phyloP scores from a whole-genome alignment of 2,797 vertebrate genomes.

The Cossypha heuglini region DNA sequence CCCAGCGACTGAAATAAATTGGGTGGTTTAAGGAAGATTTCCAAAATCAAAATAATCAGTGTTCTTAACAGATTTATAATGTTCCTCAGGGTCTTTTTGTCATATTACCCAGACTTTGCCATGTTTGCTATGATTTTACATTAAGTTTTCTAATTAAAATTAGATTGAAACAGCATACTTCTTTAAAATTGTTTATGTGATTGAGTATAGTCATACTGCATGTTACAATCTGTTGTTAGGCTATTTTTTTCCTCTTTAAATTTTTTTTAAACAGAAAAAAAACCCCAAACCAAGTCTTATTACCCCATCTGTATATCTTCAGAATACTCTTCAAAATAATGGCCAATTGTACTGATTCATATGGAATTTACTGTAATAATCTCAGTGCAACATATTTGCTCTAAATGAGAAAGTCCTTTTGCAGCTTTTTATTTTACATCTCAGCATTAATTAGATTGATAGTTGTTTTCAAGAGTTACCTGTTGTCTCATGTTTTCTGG shows the following conservation, averaged over 20 bases:
- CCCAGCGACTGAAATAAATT: constrained; percentile 47
- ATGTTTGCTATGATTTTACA: constrained; percentile 19
- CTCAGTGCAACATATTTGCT: background rate
- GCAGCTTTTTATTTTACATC: background rate
- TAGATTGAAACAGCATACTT: background rate
- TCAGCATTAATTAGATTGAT: background rate
- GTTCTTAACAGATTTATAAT: constrained; percentile 48
- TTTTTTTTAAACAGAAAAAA: background rate
- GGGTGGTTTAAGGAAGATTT: constrained; percentile 51
- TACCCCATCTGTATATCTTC: background rate
- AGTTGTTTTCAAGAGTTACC: constrained; percentile 33
- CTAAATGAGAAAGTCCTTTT: background rate
- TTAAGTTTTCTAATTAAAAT: constrained; percentile 30
- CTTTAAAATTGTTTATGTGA: constrained; percentile 22
- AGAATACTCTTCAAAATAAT: constrained; percentile 39
- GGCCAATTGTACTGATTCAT: constrained; percentile 4
- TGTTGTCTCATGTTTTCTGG: background rate
- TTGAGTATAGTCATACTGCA: constrained; percentile 21
- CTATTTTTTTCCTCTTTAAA: background rate
- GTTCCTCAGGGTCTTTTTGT: constrained; percentile 63
- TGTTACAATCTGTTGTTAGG: background rate
- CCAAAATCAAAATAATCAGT: constrained; percentile 60
- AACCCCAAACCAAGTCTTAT: background rate
- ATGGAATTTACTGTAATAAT: constrained; percentile 4
- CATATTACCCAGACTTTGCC: constrained; percentile 6